Conservation (phyloP, 1,140 invertebrate species). For the Radopholus similis region DNA sequence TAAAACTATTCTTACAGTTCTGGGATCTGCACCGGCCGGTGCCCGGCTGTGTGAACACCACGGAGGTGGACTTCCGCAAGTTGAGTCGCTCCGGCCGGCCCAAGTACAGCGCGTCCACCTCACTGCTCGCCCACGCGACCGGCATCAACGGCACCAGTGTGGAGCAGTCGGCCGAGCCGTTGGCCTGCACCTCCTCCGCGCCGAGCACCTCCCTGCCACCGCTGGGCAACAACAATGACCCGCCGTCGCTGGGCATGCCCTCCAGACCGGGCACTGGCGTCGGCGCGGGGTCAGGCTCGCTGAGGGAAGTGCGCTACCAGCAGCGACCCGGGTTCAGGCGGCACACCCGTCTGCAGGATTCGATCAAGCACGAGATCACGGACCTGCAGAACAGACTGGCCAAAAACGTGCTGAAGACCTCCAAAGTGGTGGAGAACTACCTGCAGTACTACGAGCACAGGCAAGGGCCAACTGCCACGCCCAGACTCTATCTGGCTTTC, state of each 20-base stretch:
- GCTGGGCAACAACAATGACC: neutral
- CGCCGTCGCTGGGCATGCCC: neutral
- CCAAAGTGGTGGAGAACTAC: conserved; percentile 89
- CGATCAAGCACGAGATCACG: conserved; percentile 58
- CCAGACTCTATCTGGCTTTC: neutral
- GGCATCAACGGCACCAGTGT: neutral
- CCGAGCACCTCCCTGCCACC: neutral
- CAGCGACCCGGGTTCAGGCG: conserved; percentile 51
- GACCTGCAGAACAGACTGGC: conserved; percentile 74
- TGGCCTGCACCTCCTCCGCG: neutral
- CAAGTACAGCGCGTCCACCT: conserved; percentile 51
- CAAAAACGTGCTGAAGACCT: conserved; percentile 85
- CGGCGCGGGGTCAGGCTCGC: neutral
- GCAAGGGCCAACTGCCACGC: conserved; percentile 60
- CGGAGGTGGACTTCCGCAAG: conserved; percentile 73
- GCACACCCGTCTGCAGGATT: conserved; percentile 56
- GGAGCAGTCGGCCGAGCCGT: neutral
- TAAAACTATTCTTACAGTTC: too few species aligned
- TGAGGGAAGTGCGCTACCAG: conserved; percentile 35
- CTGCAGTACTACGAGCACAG: conserved; percentile 93
- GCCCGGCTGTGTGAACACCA: conserved; percentile 97
- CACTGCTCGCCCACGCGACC: neutral
- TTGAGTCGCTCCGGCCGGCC: conserved; percentile 77
- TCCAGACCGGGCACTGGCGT: neutral
- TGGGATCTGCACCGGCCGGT: conserved; percentile 91